phyloP scores from a whole-genome alignment of 2,113 vertebrate genomes.

The Tetrao urogallus region DNA sequence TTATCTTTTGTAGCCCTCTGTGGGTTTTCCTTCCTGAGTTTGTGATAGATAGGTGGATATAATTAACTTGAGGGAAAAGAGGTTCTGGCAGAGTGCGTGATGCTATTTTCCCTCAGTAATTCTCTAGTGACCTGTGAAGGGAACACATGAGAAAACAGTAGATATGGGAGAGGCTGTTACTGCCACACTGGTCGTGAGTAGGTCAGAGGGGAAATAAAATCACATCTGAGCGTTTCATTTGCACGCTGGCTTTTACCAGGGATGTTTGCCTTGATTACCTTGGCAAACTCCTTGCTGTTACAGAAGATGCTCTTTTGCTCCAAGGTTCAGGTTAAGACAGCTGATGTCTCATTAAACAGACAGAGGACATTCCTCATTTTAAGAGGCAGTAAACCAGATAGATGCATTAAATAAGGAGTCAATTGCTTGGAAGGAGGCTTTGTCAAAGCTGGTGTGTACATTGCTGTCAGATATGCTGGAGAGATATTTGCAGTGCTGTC shows the following conservation, averaged over 20 bases:
- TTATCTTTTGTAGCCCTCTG: neutral
- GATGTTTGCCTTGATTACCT: neutral
- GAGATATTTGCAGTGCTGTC: neutral
- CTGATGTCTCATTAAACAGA: neutral
- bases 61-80: neutral
- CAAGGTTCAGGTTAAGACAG: neutral
- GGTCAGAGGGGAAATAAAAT: neutral
- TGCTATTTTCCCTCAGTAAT: accelerated
- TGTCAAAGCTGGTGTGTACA: neutral
- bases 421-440: neutral
- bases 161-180: neutral
- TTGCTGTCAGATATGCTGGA: neutral
- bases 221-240: neutral
- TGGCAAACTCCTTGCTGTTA: neutral
- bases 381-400: neutral
- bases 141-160: neutral
- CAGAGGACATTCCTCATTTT: neutral
- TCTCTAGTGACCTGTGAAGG: neutral
- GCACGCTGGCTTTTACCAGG: neutral
- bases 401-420: neutral
- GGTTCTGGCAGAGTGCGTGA: neutral
- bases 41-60: neutral
- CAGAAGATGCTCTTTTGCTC: neutral
- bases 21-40: neutral
- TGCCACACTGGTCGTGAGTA: accelerated